Evolutionary conservation across 2,888 invertebrate species (phyloP), one percentile per base, ranked within the genome.

Genomic region (Incurvaria masculella): DNA sequence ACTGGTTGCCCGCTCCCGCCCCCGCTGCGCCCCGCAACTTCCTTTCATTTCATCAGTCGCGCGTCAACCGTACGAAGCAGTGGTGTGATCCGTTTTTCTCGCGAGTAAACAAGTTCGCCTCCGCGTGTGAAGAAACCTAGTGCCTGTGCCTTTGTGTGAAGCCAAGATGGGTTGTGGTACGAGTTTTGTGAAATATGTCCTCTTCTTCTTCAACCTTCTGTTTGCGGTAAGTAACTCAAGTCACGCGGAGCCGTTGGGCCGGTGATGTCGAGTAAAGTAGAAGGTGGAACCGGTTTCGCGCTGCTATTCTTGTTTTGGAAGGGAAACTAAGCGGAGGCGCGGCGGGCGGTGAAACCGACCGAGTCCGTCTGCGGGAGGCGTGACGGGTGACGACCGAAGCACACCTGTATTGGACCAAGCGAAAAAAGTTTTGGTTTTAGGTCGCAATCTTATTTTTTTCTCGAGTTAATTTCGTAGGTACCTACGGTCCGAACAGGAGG

Each of bases 151-250:
- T 44, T 23, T 26, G 44, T 26, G 21, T 23, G 23, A 8, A 33
- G 61, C 65, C 66, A 81, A 72, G 64, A 85, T 85, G 84, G 81
- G 82, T 76, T 86, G 85, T 71, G 87, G 86, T 66, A 86, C 86
- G 74, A 84, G 86, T 69, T 83, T 87, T 74, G 83, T 89, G 67
- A 91, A 91, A 80, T 89, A 89, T 72, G 81, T 91, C 60, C 83
- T 91, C 61, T 91, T 91, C 69, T 79, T 88, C 70, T 88, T 90
- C 78, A 91, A 91, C 67, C 72, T 89, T 58, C 59, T 89, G 52
- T 88, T 88, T 62, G 86, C 87, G 81, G 89, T 89, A 72, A 88
- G 89, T 88, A 64, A n/a, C 21, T 20, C 5, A 40, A n/a, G 33
- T 16, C 14, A 55, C 56, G 57, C 49, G 43, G 57, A 63, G 67